Conservation (phyloP, 2,113 vertebrate species). For the Indicator maculatus region DNA sequence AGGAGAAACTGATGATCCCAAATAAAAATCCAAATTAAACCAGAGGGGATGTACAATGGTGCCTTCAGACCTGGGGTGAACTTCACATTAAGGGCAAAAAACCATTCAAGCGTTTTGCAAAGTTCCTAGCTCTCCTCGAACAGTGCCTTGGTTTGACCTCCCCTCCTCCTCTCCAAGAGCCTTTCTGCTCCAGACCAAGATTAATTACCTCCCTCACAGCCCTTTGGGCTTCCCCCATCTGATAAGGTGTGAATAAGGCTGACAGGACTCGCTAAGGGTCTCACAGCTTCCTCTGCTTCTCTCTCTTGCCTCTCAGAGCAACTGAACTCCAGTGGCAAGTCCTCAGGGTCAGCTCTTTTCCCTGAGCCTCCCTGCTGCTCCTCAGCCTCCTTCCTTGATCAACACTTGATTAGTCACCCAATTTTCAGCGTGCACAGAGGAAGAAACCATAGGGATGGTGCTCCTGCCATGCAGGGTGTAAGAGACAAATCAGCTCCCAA, state of each 20-base stretch:
- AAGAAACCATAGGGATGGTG: not conserved
- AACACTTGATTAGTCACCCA: not conserved
- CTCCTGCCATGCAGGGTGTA: not conserved
- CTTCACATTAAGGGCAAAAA: slow-evolving; percentile 30
- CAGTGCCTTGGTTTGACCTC: not conserved
- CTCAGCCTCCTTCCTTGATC: not conserved
- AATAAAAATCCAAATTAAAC: slow-evolving; percentile 54
- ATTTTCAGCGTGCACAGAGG: rapidly evolving
- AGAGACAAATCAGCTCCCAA: not conserved
- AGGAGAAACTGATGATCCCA: slow-evolving; percentile 65
- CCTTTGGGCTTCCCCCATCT: slow-evolving; percentile 71
- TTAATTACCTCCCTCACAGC: slow-evolving; percentile 61
- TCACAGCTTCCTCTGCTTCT: slow-evolving; percentile 46
- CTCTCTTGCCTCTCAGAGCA: not conserved
- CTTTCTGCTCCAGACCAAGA: slow-evolving; percentile 44
- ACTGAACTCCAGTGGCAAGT: rapidly evolving
- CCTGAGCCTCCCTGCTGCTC: not conserved
- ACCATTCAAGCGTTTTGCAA: not conserved
- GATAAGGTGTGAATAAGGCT: slow-evolving; percentile 72
- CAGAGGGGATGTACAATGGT: not conserved
- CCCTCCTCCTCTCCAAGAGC: slow-evolving; percentile 1
- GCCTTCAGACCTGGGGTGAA: slow-evolving; percentile 2
- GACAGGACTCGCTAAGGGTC: slow-evolving; percentile 68
- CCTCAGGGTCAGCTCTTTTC: not conserved
- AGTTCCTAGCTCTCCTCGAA: not conserved